phyloP scores from a whole-genome alignment of 2,888 invertebrate genomes.

The Disparrhopalites patrizii region DNA sequence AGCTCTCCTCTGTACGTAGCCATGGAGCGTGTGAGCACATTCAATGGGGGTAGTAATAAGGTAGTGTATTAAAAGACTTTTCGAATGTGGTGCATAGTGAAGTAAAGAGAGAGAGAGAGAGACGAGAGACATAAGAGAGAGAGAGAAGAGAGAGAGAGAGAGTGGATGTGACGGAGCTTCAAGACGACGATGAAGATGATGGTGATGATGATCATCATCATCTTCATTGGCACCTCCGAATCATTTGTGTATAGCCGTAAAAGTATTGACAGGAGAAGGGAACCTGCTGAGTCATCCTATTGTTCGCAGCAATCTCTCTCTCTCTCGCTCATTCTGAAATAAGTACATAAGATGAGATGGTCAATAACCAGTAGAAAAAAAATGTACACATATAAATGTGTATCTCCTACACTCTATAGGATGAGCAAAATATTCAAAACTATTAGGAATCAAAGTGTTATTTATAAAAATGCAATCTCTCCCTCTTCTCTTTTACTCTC shows the following conservation, averaged over 20 bases:
- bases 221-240: slow-evolving; percentile 25
- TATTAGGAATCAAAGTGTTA: too few relatives aligned
- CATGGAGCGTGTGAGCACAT: neutral
- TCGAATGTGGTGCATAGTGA: slow-evolving; percentile 9
- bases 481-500: neutral
- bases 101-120: neutral
- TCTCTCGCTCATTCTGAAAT: too few relatives aligned
- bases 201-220: slow-evolving; percentile 17
- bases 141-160: neutral
- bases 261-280: slow-evolving; percentile 26
- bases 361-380: slow-evolving; percentile 24
- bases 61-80: too few relatives aligned
- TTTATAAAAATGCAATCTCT: neutral
- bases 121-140: too few relatives aligned
- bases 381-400: slow-evolving; percentile 4
- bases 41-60: neutral
- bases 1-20: neutral
- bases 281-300: slow-evolving; percentile 23
- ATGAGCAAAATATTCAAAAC: too few relatives aligned
- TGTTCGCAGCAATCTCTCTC: slow-evolving; percentile 12
- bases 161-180: too few relatives aligned
- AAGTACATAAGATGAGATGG: slow-evolving; percentile 20
- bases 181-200: too few relatives aligned
- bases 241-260: slow-evolving; percentile 27
- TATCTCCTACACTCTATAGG: neutral